phyloP scores from a whole-genome alignment of 2,113 vertebrate genomes.

The Hydropotes inermis region DNA sequence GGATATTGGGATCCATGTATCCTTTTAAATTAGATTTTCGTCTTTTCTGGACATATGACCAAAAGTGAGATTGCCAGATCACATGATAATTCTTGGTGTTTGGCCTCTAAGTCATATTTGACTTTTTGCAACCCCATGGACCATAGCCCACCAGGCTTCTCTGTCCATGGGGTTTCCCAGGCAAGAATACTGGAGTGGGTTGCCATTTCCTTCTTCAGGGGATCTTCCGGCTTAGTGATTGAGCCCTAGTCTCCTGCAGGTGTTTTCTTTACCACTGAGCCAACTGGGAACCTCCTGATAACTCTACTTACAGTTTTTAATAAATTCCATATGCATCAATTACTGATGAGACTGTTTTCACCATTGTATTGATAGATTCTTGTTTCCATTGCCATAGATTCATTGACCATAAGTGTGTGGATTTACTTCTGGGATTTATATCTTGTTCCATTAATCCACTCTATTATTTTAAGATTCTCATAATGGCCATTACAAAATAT shows the following conservation, averaged over 20 bases:
- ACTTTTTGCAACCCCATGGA: not conserved
- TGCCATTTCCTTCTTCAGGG: not conserved
- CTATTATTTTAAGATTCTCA: not conserved
- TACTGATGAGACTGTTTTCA: not conserved
- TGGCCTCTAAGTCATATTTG: not conserved
- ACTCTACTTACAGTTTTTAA: not conserved
- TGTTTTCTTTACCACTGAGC: not conserved
- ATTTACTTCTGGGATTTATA: not conserved
- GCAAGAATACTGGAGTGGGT: not conserved
- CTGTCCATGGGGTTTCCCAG: not conserved
- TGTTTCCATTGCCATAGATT: not conserved
- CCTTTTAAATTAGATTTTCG: not conserved
- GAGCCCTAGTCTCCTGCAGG: not conserved
- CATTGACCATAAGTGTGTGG: not conserved
- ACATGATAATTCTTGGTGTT: not conserved
- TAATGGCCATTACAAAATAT: not conserved
- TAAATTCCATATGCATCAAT: not conserved
- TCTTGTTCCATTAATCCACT: not conserved
- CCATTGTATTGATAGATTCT: not conserved
- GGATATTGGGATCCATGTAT: not conserved
- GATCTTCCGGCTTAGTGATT: not conserved
- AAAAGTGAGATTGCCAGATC: not conserved
- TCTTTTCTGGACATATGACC: not conserved
- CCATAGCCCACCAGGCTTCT: not conserved
- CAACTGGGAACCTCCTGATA: not conserved